Base-by-base conservation (phyloP, 2,113 vertebrate genomes). In the Calyptommatus sinebrachiatus region DNA sequence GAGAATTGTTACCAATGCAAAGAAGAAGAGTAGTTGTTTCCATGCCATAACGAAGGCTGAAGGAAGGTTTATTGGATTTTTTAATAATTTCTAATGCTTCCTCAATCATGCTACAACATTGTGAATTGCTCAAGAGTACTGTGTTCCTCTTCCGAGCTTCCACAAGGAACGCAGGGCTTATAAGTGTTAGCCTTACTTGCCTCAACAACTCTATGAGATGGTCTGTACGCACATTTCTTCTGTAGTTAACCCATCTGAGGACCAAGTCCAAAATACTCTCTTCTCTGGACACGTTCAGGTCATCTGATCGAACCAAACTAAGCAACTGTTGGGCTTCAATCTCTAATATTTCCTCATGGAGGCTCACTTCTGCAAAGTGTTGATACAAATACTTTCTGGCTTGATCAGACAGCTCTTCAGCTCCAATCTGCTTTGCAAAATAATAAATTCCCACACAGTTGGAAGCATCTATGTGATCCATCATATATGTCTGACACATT, bases 391-490 rank as follows among this genome's bases (percentile, higher is more conserved):
- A 99, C 61, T 93, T 96, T 83, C 95, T 93, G 0, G 98, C 96
- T 7, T 93, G 94, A 74, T 98, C 97, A 1, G 94, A 91, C 21
- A 99, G 88, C 26, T 98, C 97, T 90, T 99, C 98, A 8, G 95
- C 98, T 31, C 96, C 97, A 0, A 99, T 96, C 71, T 98, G 97
- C 85, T 95, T 96, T 45, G 97, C 97, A 86, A 99, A 99, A 81
- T 97, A 95, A 89, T 97, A 96, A 87, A 99, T 95, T 26, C 98
- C 98, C 10, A 99, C 89, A 41, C 98, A 99, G 90, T 99, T 99
- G 82, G 97, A 97, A 63, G 95, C 93, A 71, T 99, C 98, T 98
- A 99, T 99, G 70, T 98, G 97, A 78, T 96, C 96, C 46, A 91
- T 95, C 97, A 99, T 98, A 88, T 98, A 97, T 76, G 89, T 93